phyloP scores from a whole-genome alignment of 2,113 vertebrate genomes.

The Aptenodytes forsteri region DNA sequence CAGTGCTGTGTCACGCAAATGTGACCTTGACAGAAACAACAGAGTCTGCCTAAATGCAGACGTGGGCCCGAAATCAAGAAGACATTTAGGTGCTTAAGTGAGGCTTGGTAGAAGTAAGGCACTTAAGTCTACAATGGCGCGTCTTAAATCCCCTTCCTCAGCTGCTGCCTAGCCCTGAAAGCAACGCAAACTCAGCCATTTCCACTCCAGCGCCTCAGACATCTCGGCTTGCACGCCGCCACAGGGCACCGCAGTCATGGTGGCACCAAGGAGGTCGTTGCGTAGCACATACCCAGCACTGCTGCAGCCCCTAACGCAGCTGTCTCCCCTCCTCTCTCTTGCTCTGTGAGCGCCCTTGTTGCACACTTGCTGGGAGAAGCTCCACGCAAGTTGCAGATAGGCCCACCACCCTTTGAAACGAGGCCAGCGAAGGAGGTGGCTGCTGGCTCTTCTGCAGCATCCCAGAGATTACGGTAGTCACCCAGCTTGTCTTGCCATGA shows the following conservation, averaged over 20 bases:
- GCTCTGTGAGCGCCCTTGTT: neutral
- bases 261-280: accelerated
- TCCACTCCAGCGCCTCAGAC: neutral
- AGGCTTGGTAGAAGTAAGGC: neutral
- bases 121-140: neutral
- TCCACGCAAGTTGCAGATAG: accelerated
- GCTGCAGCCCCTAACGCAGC: neutral
- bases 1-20: neutral
- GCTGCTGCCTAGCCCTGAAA: neutral
- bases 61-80: neutral
- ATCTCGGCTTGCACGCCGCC: accelerated
- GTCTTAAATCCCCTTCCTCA: neutral
- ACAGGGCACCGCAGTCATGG: accelerated
- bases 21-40: conserved; percentile 23
- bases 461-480: accelerated
- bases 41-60: neutral
- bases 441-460: neutral
- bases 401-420: neutral
- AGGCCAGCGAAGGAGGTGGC: neutral
- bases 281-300: accelerated
- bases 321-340: neutral
- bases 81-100: neutral
- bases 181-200: neutral
- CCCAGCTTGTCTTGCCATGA: neutral
- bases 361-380: neutral